phyloP scores from a whole-genome alignment of 2,888 invertebrate genomes.

The Erpobdella octoculata region DNA sequence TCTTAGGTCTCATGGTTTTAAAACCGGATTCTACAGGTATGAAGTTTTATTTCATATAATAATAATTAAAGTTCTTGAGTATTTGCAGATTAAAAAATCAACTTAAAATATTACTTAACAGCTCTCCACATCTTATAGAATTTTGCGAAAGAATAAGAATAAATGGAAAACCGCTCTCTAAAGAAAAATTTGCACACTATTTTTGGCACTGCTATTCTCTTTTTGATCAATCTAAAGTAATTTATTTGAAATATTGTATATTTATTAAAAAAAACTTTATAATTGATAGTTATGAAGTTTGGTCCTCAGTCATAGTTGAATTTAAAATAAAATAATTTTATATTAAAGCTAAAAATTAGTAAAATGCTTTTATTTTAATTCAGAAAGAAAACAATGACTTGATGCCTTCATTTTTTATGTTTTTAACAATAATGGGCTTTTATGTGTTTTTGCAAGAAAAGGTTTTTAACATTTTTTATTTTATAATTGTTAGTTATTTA shows the following conservation, averaged over 20 bases:
- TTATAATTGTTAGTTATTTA: too few relatives aligned
- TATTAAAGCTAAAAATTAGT: constrained; percentile 26
- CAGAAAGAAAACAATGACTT: constrained; percentile 49
- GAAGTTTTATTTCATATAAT: not conserved
- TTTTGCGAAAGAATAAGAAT: constrained; percentile 87
- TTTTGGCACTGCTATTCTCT: constrained; percentile 74
- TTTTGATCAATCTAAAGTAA: constrained; percentile 40
- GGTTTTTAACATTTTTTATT: constrained; percentile 40
- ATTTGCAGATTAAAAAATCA: not conserved
- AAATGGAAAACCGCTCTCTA: constrained; percentile 69
- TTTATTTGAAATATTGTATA: not conserved
- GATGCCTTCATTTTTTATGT: constrained; percentile 89
- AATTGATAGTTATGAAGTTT: too few relatives aligned
- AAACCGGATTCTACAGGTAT: constrained; percentile 75
- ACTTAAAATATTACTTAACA: constrained; percentile 46
- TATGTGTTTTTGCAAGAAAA: constrained; percentile 72
- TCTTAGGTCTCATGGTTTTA: constrained; percentile 70
- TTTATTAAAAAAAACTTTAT: constrained; percentile 5
- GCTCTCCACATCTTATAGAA: constrained; percentile 87
- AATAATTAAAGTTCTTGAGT: not conserved
- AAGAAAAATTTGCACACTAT: constrained; percentile 65
- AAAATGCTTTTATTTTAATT: constrained; percentile 31
- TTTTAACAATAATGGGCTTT: constrained; percentile 82
- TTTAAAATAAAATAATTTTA: too few relatives aligned
- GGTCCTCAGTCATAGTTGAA: too few relatives aligned